Evolutionary conservation across 2,113 vertebrate genomes (phyloP).

Genomic region (Gymnocephalus cernua): DNA sequence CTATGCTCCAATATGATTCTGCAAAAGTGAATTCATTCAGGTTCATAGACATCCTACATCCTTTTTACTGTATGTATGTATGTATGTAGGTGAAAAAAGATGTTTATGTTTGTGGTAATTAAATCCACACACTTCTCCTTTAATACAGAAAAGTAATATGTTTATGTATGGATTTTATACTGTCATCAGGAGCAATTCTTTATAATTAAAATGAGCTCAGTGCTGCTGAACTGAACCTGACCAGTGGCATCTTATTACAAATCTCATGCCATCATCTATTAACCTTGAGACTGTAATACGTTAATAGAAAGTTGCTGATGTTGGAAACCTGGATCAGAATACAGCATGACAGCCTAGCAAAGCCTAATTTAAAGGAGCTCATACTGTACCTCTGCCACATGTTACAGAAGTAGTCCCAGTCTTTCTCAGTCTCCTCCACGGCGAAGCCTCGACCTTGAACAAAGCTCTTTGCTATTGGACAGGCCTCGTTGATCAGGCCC

Average conservation of each 20-base stretch:
- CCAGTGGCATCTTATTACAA: constrained; percentile 12
- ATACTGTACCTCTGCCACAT: constrained; percentile 84
- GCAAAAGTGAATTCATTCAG: neutral
- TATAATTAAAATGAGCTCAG: constrained; percentile 10
- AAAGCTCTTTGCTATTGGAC: constrained; percentile 84
- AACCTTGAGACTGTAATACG: constrained; percentile 5
- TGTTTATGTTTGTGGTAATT: neutral
- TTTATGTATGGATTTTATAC: neutral
- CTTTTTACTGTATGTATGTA: neutral
- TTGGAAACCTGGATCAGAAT: neutral
- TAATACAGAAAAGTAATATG: neutral
- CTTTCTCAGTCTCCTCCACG: constrained; percentile 78
- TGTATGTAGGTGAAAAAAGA: neutral
- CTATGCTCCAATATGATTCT: neutral
- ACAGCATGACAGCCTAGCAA: constrained; percentile 4
- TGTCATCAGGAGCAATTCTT: neutral
- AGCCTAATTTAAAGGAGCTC: constrained; percentile 11
- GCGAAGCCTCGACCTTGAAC: constrained; percentile 70
- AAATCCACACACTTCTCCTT: neutral
- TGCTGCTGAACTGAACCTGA: constrained; percentile 8
- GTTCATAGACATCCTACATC: neutral
- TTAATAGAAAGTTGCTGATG: constrained; percentile 19
- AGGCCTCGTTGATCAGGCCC: constrained; percentile 84
- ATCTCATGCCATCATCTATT: constrained; percentile 8
- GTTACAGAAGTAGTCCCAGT: constrained; percentile 87